Percentiles rank a stretch among this genome's conserved stretches.
phyloP scores from a whole-genome alignment of 2,113 vertebrate species.

The Nannospalax galili region DNA sequence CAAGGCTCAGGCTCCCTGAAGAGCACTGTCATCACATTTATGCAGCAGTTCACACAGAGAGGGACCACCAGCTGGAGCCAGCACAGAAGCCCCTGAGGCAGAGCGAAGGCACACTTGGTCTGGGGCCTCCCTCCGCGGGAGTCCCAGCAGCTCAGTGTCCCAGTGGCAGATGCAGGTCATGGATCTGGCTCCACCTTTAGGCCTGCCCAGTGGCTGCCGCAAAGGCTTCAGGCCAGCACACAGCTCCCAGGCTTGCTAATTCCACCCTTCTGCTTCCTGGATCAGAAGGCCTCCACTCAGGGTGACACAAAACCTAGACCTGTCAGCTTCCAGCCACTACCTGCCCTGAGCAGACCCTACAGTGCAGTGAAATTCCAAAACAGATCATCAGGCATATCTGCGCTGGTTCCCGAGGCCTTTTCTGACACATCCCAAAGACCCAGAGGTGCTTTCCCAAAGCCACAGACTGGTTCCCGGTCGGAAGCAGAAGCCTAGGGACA shows the following conservation, averaged over 20 bases:
- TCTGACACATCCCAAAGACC: background rate
- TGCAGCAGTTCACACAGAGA: background rate
- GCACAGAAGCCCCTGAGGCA: background rate
- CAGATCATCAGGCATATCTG: rapidly evolving
- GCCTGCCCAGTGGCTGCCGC: background rate
- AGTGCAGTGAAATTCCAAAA: background rate
- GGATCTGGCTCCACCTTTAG: background rate
- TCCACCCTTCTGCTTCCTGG: background rate
- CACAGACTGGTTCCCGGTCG: rapidly evolving
- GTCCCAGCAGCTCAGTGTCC: background rate
- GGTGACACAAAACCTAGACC: no score
- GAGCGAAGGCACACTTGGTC: background rate
- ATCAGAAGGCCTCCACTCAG: background rate
- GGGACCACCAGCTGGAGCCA: background rate
- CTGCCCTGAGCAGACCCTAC: no score
- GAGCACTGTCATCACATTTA: background rate
- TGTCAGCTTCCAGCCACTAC: rapidly evolving
- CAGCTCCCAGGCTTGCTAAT: background rate
- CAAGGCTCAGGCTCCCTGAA: background rate
- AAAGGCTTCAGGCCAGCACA: background rate
- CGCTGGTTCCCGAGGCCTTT: rapidly evolving
- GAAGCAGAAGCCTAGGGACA: background rate
- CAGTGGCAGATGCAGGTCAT: background rate
- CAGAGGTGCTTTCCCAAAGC: rapidly evolving
- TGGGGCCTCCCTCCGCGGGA: background rate